These are phyloP conservation scores for Ceratina australensis DNA, from an alignment of 1,140 invertebrate genomes.

Conservation along the genomic window DNA sequence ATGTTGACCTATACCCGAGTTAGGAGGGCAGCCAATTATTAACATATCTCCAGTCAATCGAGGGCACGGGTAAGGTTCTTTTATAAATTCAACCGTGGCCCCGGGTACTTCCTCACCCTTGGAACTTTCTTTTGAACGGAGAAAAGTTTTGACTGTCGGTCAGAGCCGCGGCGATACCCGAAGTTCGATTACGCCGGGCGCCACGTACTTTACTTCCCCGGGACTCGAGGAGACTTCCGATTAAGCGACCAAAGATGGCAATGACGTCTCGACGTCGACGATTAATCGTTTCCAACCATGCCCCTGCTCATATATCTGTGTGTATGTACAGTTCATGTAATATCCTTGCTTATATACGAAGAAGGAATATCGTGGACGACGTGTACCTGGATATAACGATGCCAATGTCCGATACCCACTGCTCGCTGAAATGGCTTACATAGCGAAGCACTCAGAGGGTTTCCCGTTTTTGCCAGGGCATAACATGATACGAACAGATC, in stretches of 20 bases:
- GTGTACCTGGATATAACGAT: slow-evolving; percentile 59
- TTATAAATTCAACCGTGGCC: slow-evolving; percentile 11
- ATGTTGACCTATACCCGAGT: no score
- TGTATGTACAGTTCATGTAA: neutral
- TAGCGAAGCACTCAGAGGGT: slow-evolving; percentile 69
- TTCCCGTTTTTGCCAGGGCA: slow-evolving; percentile 63
- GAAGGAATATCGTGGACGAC: slow-evolving; percentile 46
- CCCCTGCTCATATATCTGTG: slow-evolving; percentile 32
- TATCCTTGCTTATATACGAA: slow-evolving; percentile 3
- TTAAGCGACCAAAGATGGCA: slow-evolving; percentile 69
- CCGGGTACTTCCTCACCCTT: slow-evolving; percentile 7
- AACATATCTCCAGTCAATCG: slow-evolving; percentile 15
- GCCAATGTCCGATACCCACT: slow-evolving; percentile 59
- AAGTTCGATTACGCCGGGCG: slow-evolving; percentile 52
- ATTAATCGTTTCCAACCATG: slow-evolving; percentile 71
- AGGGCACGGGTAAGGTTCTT: neutral
- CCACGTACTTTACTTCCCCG: slow-evolving; percentile 48
- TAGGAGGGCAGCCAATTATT: neutral
- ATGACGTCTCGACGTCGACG: slow-evolving; percentile 67
- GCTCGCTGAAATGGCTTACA: slow-evolving; percentile 69
- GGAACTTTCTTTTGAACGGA: slow-evolving; percentile 41
- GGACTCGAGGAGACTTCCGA: slow-evolving; percentile 58
- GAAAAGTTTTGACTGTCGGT: slow-evolving; percentile 46
- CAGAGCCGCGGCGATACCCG: slow-evolving; percentile 40
- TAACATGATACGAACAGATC: slow-evolving; percentile 45